Conservation (phyloP, 2,797 vertebrate genomes). For the Nyctalus aviator region DNA sequence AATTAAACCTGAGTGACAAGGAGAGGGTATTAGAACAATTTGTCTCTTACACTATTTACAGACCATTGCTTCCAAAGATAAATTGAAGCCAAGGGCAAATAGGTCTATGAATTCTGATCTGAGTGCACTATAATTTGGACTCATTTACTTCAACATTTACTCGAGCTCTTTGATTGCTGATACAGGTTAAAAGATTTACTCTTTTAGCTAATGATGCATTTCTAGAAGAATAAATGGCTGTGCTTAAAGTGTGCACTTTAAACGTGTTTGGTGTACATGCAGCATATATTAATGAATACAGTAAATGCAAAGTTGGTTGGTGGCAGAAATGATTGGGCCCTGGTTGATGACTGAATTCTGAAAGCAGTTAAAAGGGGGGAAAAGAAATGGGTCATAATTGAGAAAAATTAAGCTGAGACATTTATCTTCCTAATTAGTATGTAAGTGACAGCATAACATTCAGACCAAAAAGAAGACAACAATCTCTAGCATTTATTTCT, state of each 20-base stretch:
- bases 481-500: too few relatives aligned
- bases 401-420: constrained; percentile 60
- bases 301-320: not conserved
- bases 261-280: constrained; percentile 7
- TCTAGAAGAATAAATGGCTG: constrained; percentile 66
- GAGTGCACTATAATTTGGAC: constrained; percentile 53
- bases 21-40: not conserved
- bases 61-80: constrained; percentile 51
- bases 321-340: constrained; percentile 5
- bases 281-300: constrained; percentile 51
- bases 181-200: constrained; percentile 73
- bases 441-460: constrained; percentile 66
- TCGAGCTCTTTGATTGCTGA: constrained; percentile 67
- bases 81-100: constrained; percentile 55
- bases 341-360: constrained; percentile 54
- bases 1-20: constrained; percentile 19
- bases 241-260: constrained; percentile 54
- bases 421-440: constrained; percentile 74
- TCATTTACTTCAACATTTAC: constrained; percentile 73
- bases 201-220: constrained; percentile 70
- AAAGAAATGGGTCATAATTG: constrained; percentile 59
- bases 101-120: constrained; percentile 49
- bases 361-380: not conserved
- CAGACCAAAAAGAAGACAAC: constrained; percentile 57
- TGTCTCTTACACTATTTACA: constrained; percentile 41